Evolutionary conservation across 2,113 vertebrate genomes (phyloP).

Genomic region (Channa argus): DNA sequence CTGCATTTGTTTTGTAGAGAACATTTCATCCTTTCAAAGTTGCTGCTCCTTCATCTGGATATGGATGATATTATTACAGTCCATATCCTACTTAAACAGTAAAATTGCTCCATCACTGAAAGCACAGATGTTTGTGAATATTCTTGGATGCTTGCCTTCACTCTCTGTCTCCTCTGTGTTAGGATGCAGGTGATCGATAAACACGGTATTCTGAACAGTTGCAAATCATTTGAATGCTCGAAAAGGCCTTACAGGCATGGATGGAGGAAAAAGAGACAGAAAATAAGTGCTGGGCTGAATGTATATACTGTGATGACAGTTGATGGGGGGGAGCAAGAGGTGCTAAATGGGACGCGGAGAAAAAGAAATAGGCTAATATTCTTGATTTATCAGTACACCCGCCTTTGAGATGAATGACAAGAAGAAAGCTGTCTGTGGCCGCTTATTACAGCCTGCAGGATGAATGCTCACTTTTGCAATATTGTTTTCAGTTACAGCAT

Average conservation of each 20-base stretch:
- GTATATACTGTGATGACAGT: slow-evolving; percentile 48
- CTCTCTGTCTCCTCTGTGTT: slow-evolving; percentile 16
- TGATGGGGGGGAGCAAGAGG: neutral
- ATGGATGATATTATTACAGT: neutral
- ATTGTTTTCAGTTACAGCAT: slow-evolving; percentile 43
- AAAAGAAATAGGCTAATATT: slow-evolving; percentile 44
- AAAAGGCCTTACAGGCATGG: slow-evolving; percentile 20
- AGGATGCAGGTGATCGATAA: slow-evolving; percentile 54
- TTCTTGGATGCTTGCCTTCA: slow-evolving; percentile 1
- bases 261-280: slow-evolving; percentile 28
- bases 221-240: slow-evolving; percentile 39
- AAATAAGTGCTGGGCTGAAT: slow-evolving; percentile 28
- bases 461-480: slow-evolving; percentile 34
- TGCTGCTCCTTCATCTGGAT: slow-evolving; percentile 29
- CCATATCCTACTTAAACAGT: slow-evolving; percentile 9
- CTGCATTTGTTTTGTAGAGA: slow-evolving; percentile 37
- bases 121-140: slow-evolving; percentile 3
- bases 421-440: slow-evolving; percentile 23
- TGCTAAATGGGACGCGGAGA: slow-evolving; percentile 13
- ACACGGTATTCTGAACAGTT: slow-evolving; percentile 29
- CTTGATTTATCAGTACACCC: slow-evolving; percentile 57
- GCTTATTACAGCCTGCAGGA: slow-evolving; percentile 32
- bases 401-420: slow-evolving; percentile 56
- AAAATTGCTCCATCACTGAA: slow-evolving; percentile 10
- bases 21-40: neutral